Base-by-base conservation (phyloP, 2,888 invertebrate genomes). In the Icerya purchasi region DNA sequence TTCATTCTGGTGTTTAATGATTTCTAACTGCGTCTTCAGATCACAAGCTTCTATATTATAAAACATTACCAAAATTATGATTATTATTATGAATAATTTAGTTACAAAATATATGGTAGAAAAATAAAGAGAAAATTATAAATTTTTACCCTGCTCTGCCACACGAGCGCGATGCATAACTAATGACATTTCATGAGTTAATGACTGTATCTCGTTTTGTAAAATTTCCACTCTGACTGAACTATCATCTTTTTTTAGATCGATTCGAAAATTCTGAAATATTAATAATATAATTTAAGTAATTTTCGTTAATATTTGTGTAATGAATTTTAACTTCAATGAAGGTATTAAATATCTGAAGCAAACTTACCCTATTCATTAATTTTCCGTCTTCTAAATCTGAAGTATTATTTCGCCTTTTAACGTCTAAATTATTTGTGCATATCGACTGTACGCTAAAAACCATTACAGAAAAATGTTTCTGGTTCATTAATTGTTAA, bases 191-290 rank as follows among this genome's bases (percentile, higher is more conserved):
- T 59, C 59, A 25, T 59, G 54, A 51, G 54, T 59, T 22, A 59
- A 50, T 3, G 59, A 55, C 25, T 59, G 59, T 56, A 59, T 59
- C 51, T 59, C 59, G 55, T 55, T 59, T 49, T 59, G 59, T n/a
- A 59, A 19, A 50, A 59, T 59, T 24, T 59, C 55, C 2, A 22
- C 55, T 54, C 24, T 49, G n/a, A 59, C 23, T 8, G 23, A 50
- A 49, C 55, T 55, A n/a, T 59, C 24, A 10, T n/a, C 3, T 53
- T 19, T 58, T 10, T 25, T 36, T 14, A 36, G 14, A 14, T 5
- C 36, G 36, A n/a, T n/a, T n/a, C n/a, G n/a, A n/a, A n/a, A n/a
- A n/a, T n/a, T n/a, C n/a, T n/a, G n/a, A n/a, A n/a, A n/a, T n/a
- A n/a, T n/a, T n/a, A n/a, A n/a, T n/a, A n/a, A n/a, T n/a, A n/a